These are phyloP conservation scores for Calypte anna DNA, from an alignment of 2,113 vertebrate genomes.

Conservation along the genomic window DNA sequence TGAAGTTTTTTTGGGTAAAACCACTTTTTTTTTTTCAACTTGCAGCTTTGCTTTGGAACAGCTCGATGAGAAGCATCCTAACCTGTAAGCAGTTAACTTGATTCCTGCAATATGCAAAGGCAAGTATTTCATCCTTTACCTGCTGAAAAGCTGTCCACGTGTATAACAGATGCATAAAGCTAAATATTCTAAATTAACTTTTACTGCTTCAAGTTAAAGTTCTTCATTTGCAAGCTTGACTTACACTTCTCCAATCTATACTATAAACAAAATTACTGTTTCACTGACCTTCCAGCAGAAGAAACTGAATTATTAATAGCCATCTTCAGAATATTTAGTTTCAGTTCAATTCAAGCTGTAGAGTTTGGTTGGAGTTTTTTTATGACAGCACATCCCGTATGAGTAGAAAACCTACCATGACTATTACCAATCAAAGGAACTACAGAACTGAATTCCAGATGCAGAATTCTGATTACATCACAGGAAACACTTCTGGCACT, in stretches of 20 bases:
- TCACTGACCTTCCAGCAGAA: not conserved
- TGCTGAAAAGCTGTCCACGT: not conserved
- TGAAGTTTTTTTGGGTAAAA: not conserved
- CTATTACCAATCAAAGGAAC: not conserved
- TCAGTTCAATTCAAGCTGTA: not conserved
- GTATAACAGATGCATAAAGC: not conserved
- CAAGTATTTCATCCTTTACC: not conserved
- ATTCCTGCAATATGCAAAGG: not conserved
- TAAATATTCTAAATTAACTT: not conserved
- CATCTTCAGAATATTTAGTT: not conserved
- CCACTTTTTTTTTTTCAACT: not conserved
- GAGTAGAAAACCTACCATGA: not conserved
- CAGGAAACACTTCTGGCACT: not conserved
- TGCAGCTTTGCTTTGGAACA: not conserved
- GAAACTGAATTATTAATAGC: not conserved
- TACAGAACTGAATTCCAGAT: not conserved
- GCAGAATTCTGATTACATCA: not conserved
- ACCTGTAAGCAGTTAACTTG: not conserved
- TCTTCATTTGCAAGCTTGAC: not conserved
- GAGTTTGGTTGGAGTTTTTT: not conserved
- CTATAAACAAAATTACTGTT: not conserved
- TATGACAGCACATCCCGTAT: accelerated
- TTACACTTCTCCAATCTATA: not conserved
- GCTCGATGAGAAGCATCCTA: not conserved
- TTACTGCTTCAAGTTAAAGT: not conserved